phyloP scores from a whole-genome alignment of 2,888 invertebrate genomes.

The Drosophila rubida region DNA sequence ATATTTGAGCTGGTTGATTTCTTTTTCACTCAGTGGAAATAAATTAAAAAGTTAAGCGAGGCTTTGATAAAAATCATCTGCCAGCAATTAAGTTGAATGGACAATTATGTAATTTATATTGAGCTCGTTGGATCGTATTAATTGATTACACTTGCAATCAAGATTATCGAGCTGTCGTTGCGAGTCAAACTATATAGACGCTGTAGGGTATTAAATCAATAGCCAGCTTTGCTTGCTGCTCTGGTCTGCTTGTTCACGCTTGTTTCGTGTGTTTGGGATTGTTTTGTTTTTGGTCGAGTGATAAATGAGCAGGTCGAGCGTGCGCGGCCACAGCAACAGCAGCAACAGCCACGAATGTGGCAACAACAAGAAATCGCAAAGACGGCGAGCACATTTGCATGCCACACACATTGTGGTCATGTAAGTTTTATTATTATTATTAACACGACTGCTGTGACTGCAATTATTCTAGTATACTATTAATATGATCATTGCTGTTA shows the following conservation, averaged over 20 bases:
- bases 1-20: background rate
- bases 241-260: background rate
- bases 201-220: constrained; percentile 3
- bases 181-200: background rate
- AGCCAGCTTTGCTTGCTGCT: background rate
- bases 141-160: background rate
- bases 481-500: constrained; percentile 20
- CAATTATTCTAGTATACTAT: constrained; percentile 17
- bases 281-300: constrained; percentile 14
- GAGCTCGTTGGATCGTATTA: background rate
- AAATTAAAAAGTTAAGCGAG: background rate
- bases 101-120: background rate
- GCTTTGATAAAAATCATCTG: too few species aligned
- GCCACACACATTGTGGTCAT: constrained; percentile 14
- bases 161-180: background rate
- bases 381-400: constrained; percentile 32
- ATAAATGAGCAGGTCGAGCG: constrained; percentile 49
- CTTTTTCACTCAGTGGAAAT: background rate
- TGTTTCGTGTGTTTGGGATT: constrained; percentile 5
- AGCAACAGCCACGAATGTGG: background rate
- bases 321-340: constrained; percentile 20
- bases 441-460: constrained; percentile 2
- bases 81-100: background rate
- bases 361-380: constrained; percentile 4
- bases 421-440: constrained; percentile 16